Evolutionary conservation across 2,888 invertebrate genomes (phyloP), one percentile per base, ranked within the genome.

Genomic region (Drosophila pseudotakahashii): DNA sequence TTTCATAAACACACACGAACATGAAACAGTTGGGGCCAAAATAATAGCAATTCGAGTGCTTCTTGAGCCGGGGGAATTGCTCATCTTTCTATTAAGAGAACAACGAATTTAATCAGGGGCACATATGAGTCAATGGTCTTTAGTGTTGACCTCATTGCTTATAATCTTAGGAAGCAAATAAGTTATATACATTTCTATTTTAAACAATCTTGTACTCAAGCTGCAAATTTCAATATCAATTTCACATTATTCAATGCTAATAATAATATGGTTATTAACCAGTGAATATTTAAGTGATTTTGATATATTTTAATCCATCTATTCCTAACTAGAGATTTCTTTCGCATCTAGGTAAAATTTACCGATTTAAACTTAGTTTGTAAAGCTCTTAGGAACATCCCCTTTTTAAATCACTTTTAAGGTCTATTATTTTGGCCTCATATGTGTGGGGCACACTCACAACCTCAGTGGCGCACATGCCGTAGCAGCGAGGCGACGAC

Each of bases 401-500:
- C 5, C 42, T 13, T n/a, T 23, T 44, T 44, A 23, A 36, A n/a
- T 16, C 26, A 30, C 7, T 7, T 10, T 23, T 41, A 32, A 41
- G 32, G 36, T 11, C 41, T 63, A 63, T 19, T 61, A 19, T 16
- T 34, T n/a, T 62, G 47, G n/a, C 62, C 62, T n/a, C 48, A 34
- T 23, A 62, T 63, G 62, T 63, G 39, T 34, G 42, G n/a, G 14
- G 50, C 59, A 70, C 73, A 53, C 54, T 42, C 58, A 67, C 47
- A 39, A 51, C 53, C 59, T 57, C 44, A 23, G 16, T 37, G 32
- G 42, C 13, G 26, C 44, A 53, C 58, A 59, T 76, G 53, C 37
- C 53, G 53, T 19, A 48, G 54, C 52, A 70, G 52, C 54, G 60
- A 75, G 60, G 74, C 64, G 67, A 68, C 69, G 60, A 63, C 66